phyloP scores from a whole-genome alignment of 2,797 vertebrate genomes.

The Sebastes oblongus region DNA sequence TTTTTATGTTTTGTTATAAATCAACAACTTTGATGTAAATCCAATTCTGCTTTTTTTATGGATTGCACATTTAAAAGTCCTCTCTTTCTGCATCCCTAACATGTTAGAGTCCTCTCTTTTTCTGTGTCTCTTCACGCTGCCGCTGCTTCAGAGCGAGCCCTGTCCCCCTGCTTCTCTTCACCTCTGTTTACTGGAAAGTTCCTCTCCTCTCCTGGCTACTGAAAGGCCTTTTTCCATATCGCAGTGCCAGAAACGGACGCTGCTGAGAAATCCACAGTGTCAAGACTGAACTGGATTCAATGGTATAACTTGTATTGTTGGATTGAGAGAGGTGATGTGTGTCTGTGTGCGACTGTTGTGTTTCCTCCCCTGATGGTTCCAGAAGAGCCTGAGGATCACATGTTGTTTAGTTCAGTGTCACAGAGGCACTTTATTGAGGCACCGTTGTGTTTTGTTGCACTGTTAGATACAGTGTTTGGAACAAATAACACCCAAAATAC shows the following conservation, averaged over 20 bases:
- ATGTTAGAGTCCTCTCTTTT: conserved; percentile 42
- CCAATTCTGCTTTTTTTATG: neutral
- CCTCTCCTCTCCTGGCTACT: conserved; percentile 63
- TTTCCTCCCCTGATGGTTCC: neutral
- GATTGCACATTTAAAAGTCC: neutral
- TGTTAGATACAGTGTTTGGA: conserved; percentile 8
- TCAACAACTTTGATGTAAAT: neutral
- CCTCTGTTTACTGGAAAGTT: conserved; percentile 74
- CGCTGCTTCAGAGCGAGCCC: conserved; percentile 54
- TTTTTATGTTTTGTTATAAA: neutral
- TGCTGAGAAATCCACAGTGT: conserved; percentile 75
- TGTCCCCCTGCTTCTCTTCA: conserved; percentile 60
- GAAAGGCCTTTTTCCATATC: conserved; percentile 71
- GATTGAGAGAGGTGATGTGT: conserved; percentile 2
- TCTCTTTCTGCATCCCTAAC: conserved; percentile 8
- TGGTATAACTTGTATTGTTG: conserved; percentile 72
- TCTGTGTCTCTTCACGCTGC: conserved; percentile 48
- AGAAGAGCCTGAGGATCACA: neutral
- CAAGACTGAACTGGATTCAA: conserved; percentile 81
- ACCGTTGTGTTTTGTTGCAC: conserved; percentile 10
- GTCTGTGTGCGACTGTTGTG: neutral
- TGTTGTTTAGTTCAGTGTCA: conserved; percentile 35
- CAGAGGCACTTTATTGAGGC: conserved; percentile 19
- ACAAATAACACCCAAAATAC: conserved; percentile 14
- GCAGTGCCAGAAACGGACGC: conserved; percentile 75